Percentiles rank a stretch among this genome's conserved stretches.
phyloP scores from a whole-genome alignment of 2,113 vertebrate species.

The Aegotheles bennettii region DNA sequence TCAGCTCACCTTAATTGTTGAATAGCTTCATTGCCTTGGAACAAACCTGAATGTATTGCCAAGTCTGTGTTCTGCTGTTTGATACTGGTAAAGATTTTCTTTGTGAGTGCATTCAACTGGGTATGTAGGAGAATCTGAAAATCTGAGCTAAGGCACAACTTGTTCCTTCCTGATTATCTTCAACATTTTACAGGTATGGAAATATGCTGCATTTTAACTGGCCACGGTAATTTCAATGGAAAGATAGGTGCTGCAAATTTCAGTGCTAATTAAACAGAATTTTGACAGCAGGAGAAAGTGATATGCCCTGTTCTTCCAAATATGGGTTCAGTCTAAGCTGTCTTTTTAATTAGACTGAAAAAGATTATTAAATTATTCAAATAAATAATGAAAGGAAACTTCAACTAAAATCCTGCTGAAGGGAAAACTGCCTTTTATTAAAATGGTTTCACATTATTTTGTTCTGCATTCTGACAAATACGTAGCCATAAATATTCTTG shows the following conservation, averaged over 20 bases:
- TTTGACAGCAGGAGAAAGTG: background rate
- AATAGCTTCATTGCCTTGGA: background rate
- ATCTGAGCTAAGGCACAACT: background rate
- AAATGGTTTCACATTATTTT: background rate
- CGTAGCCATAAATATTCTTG: background rate
- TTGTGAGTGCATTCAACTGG: background rate
- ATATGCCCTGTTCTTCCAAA: background rate
- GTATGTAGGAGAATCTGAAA: background rate
- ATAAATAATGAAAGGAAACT: background rate
- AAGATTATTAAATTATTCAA: background rate
- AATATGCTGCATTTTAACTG: background rate
- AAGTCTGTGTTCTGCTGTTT: background rate
- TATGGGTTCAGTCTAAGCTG: background rate
- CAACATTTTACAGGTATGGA: background rate
- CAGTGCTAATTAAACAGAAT: background rate
- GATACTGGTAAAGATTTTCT: background rate
- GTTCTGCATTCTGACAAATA: background rate
- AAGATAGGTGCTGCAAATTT: background rate
- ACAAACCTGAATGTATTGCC: background rate
- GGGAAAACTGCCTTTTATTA: background rate
- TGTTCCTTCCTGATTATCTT: background rate
- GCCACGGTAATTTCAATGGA: background rate
- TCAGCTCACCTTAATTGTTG: background rate
- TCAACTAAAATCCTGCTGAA: background rate
- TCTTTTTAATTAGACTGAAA: background rate